Conservation (phyloP, 2,888 invertebrate genomes). For the Priapulus caudatus region DNA sequence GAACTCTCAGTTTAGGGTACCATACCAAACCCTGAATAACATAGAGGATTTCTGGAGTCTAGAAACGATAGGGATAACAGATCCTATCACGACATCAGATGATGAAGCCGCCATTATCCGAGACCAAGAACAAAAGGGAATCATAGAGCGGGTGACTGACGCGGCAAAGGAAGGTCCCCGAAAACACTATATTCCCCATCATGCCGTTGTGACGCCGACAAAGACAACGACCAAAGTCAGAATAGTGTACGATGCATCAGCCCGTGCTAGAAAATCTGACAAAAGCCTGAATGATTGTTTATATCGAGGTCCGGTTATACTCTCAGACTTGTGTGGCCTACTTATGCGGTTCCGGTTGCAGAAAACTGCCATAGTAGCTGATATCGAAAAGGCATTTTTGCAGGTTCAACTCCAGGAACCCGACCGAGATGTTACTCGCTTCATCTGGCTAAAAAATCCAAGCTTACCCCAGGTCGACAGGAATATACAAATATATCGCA, state of each 20-base stretch:
- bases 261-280: constrained; percentile 4
- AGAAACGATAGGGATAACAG: background rate
- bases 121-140: constrained; percentile 8
- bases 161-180: background rate
- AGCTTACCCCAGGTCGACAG: background rate
- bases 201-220: constrained; percentile 16
- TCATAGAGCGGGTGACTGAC: constrained; percentile 7
- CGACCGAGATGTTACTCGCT: constrained; percentile 16
- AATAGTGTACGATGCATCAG: constrained; percentile 22
- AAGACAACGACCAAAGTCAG: constrained; percentile 20
- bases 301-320: constrained; percentile 17
- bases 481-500: constrained; percentile 16
- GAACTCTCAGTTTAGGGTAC: too few species aligned
- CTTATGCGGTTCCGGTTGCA: constrained; percentile 16
- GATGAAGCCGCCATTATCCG: constrained; percentile 10
- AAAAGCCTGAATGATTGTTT: constrained; percentile 19
- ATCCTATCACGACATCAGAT: background rate
- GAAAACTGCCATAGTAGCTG: constrained; percentile 8
- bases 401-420: constrained; percentile 12
- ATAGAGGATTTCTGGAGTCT: constrained; percentile 4
- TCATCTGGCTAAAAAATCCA: constrained; percentile 16
- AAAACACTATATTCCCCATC: constrained; percentile 17
- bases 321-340: constrained; percentile 15
- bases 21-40: too few species aligned
- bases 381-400: constrained; percentile 22